Evolutionary conservation across 2,888 invertebrate species (phyloP), one percentile per base, ranked within the genome.

Genomic region (Orthosia gothica): DNA sequence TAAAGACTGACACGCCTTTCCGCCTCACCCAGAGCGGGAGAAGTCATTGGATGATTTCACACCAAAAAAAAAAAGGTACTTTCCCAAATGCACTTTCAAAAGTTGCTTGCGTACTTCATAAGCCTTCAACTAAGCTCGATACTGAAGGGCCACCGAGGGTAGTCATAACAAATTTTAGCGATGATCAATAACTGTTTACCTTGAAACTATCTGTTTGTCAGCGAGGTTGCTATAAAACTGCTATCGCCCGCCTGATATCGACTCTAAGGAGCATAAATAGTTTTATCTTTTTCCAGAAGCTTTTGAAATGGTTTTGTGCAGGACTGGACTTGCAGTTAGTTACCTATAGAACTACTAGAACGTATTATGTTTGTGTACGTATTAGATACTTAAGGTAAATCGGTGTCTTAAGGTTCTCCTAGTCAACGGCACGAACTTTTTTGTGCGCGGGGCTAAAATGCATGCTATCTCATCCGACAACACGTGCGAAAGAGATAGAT

Each of bases 151-250:
- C 7, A 47, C 40, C n/a, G 47, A 62, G 47, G 61, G 5, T 52
- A 71, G 80, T 68, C 70, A 83, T 79, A 79, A 79, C 80, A 83
- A 81, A 70, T 79, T 81, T 81, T 70, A 83, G 54, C 70, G 68
- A 83, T 79, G 65, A 83, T 79, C 80, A 74, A 82, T 83, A 83
- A 83, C 74, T 79, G 65, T 69, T 79, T 74, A 74, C 81, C 65
- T 69, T 52, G 55, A 18, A 55, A 26, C 64, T 65, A 79, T 80
- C 84, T 82, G 84, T 84, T 82, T 82, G 82, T 82, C 66, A 81
- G 62, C 57, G 40, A 32, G 45, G 23, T 2, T 50, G 72, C 74
- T 50, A 84, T 84, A 82, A 84, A 83, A 83, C 67, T 55, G 59
- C 68, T 84, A 82, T 82, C 82, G 67, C 47, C 16, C 23, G 0